Evolutionary conservation across 2,888 invertebrate genomes (phyloP), one percentile per base, ranked within the genome.

Genomic region (Agapostemon virescens): DNA sequence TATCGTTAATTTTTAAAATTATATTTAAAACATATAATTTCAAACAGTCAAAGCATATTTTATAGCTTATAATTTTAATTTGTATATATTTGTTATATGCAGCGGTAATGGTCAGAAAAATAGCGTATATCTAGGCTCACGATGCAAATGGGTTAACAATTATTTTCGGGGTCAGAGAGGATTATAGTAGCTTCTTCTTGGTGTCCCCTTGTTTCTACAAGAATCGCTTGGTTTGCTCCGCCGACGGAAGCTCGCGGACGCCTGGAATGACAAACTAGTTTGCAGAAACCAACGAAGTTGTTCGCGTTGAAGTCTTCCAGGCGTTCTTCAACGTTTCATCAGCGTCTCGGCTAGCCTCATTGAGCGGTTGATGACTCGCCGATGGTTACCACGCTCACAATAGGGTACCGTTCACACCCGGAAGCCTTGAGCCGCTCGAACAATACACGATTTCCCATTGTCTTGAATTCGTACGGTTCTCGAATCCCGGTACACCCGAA

Each of bases 361-460:
- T 20, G 61, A 61, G 61, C 61, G 61, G 61, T 61, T 61, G 63
- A 63, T 36, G 63, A 63, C 63, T 20, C 63, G 36, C 13, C 63
- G 63, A 63, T 63, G 63, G n/a, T 63, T 63, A 63, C 33, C 63
- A 36, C 63, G 63, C 33, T 36, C 36, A 63, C 33, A 63, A 36
- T 63, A 63, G 63, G 33, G 11, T 64, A 64, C 64, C 33, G 38
- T 38, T 64, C 64, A 17, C 38, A 69, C 49, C 23, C 55, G 26
- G n/a, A 55, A 69, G n/a, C 63, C 33, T 23, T 11, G 36, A 40
- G 64, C 38, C 9, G 17, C 55, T 9, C 38, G 9, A 38, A 55
- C 64, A 64, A 64, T 64, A 23, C 33, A 23, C 15, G 38, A 15
- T 23, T n/a, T 13, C 2, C 38, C 33, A 64, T 64, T 64, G 38